Evolutionary conservation across 2,113 vertebrate genomes (phyloP).

Genomic region (Phyllostomus hastatus): DNA sequence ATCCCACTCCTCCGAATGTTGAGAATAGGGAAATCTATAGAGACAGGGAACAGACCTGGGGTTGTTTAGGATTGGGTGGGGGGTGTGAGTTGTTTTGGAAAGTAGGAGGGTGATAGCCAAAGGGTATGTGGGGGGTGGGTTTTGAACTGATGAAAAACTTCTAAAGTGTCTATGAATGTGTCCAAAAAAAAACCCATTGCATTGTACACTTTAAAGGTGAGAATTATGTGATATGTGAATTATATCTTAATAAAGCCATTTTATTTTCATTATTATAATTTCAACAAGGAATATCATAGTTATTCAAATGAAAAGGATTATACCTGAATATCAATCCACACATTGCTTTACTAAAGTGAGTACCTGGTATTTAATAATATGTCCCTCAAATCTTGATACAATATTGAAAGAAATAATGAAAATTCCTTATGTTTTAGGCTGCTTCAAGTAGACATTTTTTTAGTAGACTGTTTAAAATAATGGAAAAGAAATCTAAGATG

Average conservation of each 20-base stretch:
- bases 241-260: not conserved
- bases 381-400: not conserved
- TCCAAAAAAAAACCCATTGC: not conserved
- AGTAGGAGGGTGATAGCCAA: not conserved
- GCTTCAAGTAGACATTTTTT: not conserved
- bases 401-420: not conserved
- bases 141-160: not conserved
- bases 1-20: no score
- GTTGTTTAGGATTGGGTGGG: no score
- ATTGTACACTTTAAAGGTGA: not conserved
- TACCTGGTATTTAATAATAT: not conserved
- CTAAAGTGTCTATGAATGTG: not conserved
- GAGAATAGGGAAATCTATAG: no score
- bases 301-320: not conserved
- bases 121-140: not conserved
- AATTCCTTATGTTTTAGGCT: not conserved
- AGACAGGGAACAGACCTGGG: no score
- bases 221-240: not conserved
- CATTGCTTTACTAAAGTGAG: not conserved
- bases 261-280: not conserved
- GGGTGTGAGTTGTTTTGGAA: not conserved
- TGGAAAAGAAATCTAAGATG: not conserved
- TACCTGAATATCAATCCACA: not conserved
- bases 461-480: not conserved
- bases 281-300: not conserved